Conservation (phyloP, 2,888 invertebrate genomes). For the Apotomis turbidana region DNA sequence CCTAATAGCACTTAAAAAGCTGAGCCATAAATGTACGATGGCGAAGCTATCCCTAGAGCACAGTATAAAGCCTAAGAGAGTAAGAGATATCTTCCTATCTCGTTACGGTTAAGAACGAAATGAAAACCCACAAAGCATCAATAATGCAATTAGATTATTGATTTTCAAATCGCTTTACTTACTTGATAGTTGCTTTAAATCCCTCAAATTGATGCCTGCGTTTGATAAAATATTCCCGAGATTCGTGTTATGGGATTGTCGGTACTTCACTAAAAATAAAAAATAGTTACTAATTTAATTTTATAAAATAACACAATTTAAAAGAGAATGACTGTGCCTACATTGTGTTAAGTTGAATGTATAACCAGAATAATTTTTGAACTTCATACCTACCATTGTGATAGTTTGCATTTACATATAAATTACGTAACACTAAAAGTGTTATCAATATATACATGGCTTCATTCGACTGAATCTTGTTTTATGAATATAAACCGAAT, state of each 20-base stretch:
- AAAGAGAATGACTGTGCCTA: too few species aligned
- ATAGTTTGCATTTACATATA: slow-evolving; percentile 9
- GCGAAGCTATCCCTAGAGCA: too few species aligned
- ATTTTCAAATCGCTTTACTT: neutral
- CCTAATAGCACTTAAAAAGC: too few species aligned
- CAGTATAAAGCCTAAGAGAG: too few species aligned
- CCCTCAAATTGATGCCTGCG: slow-evolving; percentile 2
- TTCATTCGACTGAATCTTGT: slow-evolving; percentile 2
- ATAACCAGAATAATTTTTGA: too few species aligned
- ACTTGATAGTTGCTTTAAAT: slow-evolving; percentile 26
- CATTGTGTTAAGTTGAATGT: too few species aligned
- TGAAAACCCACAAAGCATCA: too few species aligned
- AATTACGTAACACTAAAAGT: slow-evolving; percentile 3
- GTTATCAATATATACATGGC: slow-evolving; percentile 20
- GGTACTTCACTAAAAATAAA: neutral
- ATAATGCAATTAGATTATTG: too few species aligned
- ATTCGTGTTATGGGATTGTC: neutral
- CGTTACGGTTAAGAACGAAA: too few species aligned
- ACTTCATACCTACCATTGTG: neutral
- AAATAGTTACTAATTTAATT: neutral
- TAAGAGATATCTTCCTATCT: too few species aligned
- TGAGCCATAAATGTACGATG: too few species aligned
- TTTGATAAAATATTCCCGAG: neutral
- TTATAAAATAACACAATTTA: too few species aligned
- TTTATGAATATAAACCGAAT: neutral